phyloP scores from a whole-genome alignment of 2,797 vertebrate species.

The Parotocinclus haroldoi region DNA sequence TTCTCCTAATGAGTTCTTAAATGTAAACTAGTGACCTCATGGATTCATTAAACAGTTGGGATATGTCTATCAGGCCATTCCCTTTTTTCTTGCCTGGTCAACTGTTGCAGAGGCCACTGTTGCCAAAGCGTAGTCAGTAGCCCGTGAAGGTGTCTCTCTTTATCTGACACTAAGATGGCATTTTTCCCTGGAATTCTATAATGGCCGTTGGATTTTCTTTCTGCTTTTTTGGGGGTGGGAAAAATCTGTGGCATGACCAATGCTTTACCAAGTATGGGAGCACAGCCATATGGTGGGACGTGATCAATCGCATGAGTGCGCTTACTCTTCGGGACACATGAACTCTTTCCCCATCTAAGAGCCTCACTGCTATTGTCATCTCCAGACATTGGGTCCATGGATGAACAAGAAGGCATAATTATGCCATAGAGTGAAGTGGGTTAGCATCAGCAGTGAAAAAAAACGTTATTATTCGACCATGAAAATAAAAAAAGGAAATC shows the following conservation, averaged over 20 bases:
- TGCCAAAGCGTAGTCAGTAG: slow-evolving; percentile 85
- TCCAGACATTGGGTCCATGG: slow-evolving; percentile 1
- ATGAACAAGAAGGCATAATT: slow-evolving; percentile 3
- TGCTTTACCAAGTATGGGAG: slow-evolving; percentile 67
- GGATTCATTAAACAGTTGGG: slow-evolving; percentile 83
- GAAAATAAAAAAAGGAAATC: too few species aligned
- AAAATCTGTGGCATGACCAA: slow-evolving; percentile 52
- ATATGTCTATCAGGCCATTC: slow-evolving; percentile 70
- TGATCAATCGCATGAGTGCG: slow-evolving; percentile 84
- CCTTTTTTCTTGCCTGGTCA: slow-evolving; percentile 72
- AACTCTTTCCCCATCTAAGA: slow-evolving; percentile 37
- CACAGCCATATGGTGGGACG: slow-evolving; percentile 72
- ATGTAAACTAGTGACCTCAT: slow-evolving; percentile 83
- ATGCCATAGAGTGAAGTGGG: background rate
- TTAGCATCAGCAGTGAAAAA: background rate
- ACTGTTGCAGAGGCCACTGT: slow-evolving; percentile 76
- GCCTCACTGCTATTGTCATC: slow-evolving; percentile 30
- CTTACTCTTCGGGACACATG: slow-evolving; percentile 64
- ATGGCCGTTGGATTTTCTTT: slow-evolving; percentile 57
- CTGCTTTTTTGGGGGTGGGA: slow-evolving; percentile 8
- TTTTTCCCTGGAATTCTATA: slow-evolving; percentile 72
- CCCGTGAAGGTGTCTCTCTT: slow-evolving; percentile 93
- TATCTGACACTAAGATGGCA: slow-evolving; percentile 82
- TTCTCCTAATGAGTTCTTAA: slow-evolving; percentile 92
- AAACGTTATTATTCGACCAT: too few species aligned